Conservation (phyloP, 2,113 vertebrate genomes). For the Pycnonotus jocosus region DNA sequence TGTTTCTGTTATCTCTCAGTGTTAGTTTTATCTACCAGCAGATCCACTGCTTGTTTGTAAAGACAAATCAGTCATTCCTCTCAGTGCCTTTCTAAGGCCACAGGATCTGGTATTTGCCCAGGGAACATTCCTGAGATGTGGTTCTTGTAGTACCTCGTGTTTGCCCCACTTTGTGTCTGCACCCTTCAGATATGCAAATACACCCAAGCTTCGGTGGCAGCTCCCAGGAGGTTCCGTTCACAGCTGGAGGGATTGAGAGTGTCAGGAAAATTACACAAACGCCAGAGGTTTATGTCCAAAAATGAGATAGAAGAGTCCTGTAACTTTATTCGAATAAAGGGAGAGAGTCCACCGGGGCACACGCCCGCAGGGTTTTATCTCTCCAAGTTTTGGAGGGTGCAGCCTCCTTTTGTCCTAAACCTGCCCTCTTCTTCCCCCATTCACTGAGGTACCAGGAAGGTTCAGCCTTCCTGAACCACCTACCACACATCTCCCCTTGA, state of each 20-base stretch:
- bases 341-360: not conserved
- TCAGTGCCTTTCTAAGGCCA: not conserved
- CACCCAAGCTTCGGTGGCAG: no score
- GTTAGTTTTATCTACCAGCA: no score
- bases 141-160: accelerated
- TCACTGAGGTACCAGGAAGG: not conserved
- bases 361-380: accelerated
- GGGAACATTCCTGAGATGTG: not conserved
- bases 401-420: not conserved
- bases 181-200: not conserved
- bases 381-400: accelerated
- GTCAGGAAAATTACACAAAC: not conserved
- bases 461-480: accelerated
- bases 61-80: no score
- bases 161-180: not conserved
- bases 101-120: not conserved
- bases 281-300: not conserved
- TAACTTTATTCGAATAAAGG: not conserved
- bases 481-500: no score
- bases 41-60: no score
- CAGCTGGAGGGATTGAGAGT: no score
- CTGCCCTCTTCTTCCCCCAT: not conserved
- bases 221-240: not conserved
- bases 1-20: no score
- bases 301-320: not conserved